A percentile compares a stretch with the other conserved stretches of the same genome.
phyloP scores from a whole-genome alignment of 2,113 vertebrate species.

The Oncorhynchus gorbuscha region DNA sequence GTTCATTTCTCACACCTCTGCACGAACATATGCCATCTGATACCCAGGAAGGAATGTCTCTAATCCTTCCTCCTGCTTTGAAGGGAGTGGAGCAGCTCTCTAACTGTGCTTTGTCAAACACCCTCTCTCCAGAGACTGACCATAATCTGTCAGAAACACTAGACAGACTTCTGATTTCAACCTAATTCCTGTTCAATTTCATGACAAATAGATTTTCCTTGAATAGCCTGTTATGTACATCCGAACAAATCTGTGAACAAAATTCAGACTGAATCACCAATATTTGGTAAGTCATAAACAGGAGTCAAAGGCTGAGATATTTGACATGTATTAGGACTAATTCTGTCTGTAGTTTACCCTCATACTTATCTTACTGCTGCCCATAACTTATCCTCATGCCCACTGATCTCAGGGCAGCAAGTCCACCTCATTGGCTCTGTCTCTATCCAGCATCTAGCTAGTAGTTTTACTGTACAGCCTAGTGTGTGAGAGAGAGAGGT shows the following conservation, averaged over 20 bases:
- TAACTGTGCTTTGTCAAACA: constrained; percentile 54
- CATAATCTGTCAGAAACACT: constrained; percentile 36
- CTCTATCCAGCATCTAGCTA: no score
- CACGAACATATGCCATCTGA: constrained; percentile 76
- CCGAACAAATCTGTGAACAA: no score
- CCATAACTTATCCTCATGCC: no score
- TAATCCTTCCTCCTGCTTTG: constrained; percentile 68
- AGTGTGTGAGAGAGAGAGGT: not conserved
- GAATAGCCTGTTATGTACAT: not conserved
- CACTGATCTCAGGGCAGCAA: no score
- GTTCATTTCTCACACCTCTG: constrained; percentile 71
- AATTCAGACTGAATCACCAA: no score
- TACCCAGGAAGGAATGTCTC: constrained; percentile 69
- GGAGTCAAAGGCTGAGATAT: no score
- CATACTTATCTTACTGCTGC: no score
- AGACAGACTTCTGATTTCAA: not conserved
- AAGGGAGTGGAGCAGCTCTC: constrained; percentile 61
- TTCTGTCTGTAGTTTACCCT: no score
- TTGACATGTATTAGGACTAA: no score
- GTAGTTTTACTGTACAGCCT: not conserved
- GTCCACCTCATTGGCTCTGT: no score
- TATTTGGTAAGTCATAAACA: no score
- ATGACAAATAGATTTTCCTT: not conserved
- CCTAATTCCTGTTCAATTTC: not conserved
- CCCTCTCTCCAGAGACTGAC: constrained; percentile 18